Percentiles rank a stretch among this genome's conserved stretches.
Evolutionary conservation across 2,797 vertebrate species (phyloP).

Genomic region (Catamblyrhynchus diadema): DNA sequence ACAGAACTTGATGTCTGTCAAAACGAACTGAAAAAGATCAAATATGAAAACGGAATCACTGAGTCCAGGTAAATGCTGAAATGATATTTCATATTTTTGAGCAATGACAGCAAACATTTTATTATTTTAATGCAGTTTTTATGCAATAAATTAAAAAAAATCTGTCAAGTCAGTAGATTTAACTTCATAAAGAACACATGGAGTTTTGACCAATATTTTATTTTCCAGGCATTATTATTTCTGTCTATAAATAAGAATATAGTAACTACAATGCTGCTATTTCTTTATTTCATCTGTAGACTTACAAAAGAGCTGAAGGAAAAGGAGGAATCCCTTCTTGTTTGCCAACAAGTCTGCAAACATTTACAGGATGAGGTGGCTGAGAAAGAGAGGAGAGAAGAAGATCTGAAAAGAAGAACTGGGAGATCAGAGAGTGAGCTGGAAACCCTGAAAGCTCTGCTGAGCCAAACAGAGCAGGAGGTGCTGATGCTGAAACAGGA

Average conservation of each 20-base stretch:
- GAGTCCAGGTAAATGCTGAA: constrained; percentile 70
- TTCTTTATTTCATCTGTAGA: constrained; percentile 64
- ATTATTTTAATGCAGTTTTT: not conserved
- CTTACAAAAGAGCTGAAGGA: constrained; percentile 82
- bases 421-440: constrained; percentile 76
- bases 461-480: constrained; percentile 78
- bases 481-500: constrained; percentile 75
- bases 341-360: constrained; percentile 81
- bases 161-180: not conserved
- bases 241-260: not conserved
- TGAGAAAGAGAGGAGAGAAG: constrained; percentile 78
- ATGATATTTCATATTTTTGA: not conserved
- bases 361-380: constrained; percentile 81
- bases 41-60: constrained; percentile 70
- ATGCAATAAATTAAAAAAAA: rapidly evolving
- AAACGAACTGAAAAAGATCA: constrained; percentile 71
- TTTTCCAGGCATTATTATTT: not conserved
- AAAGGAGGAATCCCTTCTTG: constrained; percentile 80
- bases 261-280: not conserved
- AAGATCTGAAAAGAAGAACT: constrained; percentile 75
- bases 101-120: not conserved
- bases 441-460: constrained; percentile 69
- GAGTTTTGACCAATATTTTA: not conserved
- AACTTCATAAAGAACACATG: not conserved
- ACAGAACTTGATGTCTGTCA: constrained; percentile 74